phyloP scores from a whole-genome alignment of 2,888 invertebrate genomes.

The Agapostemon virescens region DNA sequence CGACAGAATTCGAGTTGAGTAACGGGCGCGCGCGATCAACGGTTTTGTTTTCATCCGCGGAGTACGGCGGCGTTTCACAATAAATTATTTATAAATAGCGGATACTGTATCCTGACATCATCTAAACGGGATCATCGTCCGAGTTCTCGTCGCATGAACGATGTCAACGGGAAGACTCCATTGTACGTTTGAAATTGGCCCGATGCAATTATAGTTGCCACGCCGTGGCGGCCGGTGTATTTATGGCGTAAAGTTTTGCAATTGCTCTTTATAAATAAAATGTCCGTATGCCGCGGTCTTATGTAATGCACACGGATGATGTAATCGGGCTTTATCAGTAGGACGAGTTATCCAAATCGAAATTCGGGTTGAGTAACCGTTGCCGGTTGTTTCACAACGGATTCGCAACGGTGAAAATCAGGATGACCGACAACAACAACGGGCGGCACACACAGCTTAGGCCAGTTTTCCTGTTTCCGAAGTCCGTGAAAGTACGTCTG shows the following conservation, averaged over 20 bases:
- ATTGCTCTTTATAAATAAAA: slow-evolving; percentile 63
- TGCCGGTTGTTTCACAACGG: slow-evolving; percentile 43
- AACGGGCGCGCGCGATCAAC: slow-evolving; percentile 3
- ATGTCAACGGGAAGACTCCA: slow-evolving; percentile 54
- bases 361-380: slow-evolving; percentile 45
- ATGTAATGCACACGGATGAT: slow-evolving; percentile 26
- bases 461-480: not conserved
- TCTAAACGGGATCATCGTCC: slow-evolving; percentile 67
- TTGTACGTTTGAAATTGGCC: slow-evolving; percentile 51
- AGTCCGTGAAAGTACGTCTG: slow-evolving; percentile 2
- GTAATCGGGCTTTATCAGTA: slow-evolving; percentile 55
- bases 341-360: slow-evolving; percentile 57
- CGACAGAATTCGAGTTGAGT: not conserved
- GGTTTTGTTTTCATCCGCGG: slow-evolving; percentile 51
- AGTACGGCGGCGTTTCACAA: slow-evolving; percentile 50
- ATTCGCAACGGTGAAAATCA: not conserved
- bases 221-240: slow-evolving; percentile 44
- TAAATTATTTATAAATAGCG: slow-evolving; percentile 42
- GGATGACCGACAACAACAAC: not conserved
- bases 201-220: slow-evolving; percentile 52
- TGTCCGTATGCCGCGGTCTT: slow-evolving; percentile 33
- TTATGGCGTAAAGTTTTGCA: slow-evolving; percentile 55
- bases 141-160: slow-evolving; percentile 55
- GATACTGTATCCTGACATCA: slow-evolving; percentile 42
- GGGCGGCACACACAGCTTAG: too few species aligned